Percentiles rank a stretch among this genome's conserved stretches.
These are phyloP conservation scores for Shinisaurus crocodilurus DNA, from an alignment of 2,113 vertebrate species.

Conservation along the genomic window DNA sequence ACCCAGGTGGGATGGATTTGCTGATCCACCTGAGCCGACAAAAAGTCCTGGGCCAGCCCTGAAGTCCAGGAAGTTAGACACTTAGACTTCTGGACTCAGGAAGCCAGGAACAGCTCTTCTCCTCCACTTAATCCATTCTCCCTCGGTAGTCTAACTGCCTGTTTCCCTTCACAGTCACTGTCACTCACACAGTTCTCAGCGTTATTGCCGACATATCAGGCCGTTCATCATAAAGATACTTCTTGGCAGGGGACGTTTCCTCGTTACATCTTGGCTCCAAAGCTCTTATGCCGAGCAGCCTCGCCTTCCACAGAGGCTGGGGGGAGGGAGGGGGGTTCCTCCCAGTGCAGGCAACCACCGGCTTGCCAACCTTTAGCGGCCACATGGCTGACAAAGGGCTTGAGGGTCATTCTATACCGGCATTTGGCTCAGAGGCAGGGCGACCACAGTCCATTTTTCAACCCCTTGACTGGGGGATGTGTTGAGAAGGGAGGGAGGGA, in stretches of 20 bases:
- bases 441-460: slow-evolving; percentile 52
- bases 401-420: not conserved
- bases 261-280: not conserved
- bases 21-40: too few species aligned
- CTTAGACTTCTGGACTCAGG: not conserved
- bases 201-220: not conserved
- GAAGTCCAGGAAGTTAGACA: not conserved
- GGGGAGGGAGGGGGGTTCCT: not conserved
- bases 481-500: accelerated
- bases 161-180: not conserved
- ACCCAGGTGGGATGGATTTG: not conserved
- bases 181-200: not conserved
- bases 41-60: not conserved
- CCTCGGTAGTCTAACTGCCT: accelerated
- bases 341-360: accelerated
- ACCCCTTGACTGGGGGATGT: slow-evolving; percentile 46
- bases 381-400: accelerated
- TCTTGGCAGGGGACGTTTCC: slow-evolving; percentile 18
- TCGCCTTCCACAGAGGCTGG: not conserved
- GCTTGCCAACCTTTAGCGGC: not conserved
- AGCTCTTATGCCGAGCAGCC: not conserved
- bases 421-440: not conserved
- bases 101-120: not conserved
- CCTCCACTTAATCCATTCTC: accelerated
- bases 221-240: slow-evolving; percentile 26